Conservation (phyloP, 2,888 invertebrate species). For the Spilosoma lubricipeda region DNA sequence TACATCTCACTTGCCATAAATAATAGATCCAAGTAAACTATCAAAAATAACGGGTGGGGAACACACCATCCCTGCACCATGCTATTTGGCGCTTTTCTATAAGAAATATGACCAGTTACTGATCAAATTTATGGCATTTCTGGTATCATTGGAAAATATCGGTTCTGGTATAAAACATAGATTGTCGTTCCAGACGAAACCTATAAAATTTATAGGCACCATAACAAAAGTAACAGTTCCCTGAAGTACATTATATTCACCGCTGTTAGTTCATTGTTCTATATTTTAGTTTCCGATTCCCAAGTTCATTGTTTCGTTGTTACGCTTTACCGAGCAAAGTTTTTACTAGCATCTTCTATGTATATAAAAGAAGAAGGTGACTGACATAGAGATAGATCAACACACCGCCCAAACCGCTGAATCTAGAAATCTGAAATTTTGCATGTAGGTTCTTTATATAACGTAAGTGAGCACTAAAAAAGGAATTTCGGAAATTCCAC, state of each 20-base stretch:
- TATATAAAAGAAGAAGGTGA: no score
- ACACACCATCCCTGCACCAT: background rate
- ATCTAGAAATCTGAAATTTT: no score
- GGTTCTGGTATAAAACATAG: conserved; percentile 46
- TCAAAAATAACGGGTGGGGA: background rate
- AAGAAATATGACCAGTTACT: conserved; percentile 57
- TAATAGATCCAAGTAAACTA: background rate
- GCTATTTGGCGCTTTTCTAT: background rate
- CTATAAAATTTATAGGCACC: conserved; percentile 66
- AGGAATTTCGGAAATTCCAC: no score
- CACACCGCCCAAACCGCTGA: no score
- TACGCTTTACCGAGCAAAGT: background rate
- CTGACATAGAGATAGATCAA: no score
- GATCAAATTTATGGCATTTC: conserved; percentile 64
- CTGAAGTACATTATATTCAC: conserved; percentile 40
- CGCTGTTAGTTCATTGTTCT: conserved; percentile 57
- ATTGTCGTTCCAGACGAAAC: conserved; percentile 61
- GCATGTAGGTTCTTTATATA: no score
- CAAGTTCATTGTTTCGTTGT: background rate
- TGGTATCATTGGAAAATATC: conserved; percentile 41
- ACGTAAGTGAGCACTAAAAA: no score
- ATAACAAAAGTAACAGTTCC: conserved; percentile 57
- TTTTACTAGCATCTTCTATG: no score
- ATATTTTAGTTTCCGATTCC: conserved; percentile 32
- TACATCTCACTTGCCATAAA: conserved; percentile 10